Evolutionary conservation across 1,140 invertebrate species (phyloP).

Genomic region (Neodiprion pinetum): DNA sequence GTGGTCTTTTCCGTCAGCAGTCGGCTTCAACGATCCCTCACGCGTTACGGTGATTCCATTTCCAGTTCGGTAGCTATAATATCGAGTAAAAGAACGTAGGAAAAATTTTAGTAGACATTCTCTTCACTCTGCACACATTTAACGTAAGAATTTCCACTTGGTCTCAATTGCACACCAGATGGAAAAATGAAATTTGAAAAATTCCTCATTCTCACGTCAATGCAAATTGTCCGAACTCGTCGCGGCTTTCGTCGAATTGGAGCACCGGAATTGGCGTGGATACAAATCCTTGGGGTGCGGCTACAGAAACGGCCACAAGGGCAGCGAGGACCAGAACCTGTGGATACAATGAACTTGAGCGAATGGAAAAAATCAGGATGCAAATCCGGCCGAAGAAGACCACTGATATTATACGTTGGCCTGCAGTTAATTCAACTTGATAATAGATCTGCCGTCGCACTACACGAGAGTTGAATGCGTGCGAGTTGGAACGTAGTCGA

Average conservation of each 20-base stretch:
- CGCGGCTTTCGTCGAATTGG: conserved; percentile 20
- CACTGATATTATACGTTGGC: too few species aligned
- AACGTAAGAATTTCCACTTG: neutral
- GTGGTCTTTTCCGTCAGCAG: conserved; percentile 19
- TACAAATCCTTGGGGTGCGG: neutral
- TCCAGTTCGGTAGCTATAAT: conserved; percentile 22
- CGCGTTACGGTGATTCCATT: conserved; percentile 22
- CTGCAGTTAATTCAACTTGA: neutral
- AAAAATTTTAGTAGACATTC: neutral
- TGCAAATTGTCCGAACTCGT: conserved; percentile 25
- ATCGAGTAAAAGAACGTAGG: neutral
- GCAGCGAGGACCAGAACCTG: conserved; percentile 11
- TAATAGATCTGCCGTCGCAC: neutral
- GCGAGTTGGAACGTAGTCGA: neutral
- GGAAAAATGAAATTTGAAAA: neutral
- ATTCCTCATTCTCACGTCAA: conserved; percentile 1
- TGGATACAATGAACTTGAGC: neutral
- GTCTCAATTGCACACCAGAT: neutral
- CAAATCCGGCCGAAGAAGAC: too few species aligned
- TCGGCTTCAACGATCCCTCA: conserved; percentile 24
- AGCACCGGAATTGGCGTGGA: conserved; percentile 20
- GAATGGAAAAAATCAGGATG: neutral
- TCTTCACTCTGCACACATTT: neutral
- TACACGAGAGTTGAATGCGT: too few species aligned
- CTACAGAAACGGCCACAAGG: conserved; percentile 1